Percentiles rank a stretch among this genome's conserved stretches.
Evolutionary conservation across 2,888 invertebrate species (phyloP).

Genomic region (Oscheius sp.): DNA sequence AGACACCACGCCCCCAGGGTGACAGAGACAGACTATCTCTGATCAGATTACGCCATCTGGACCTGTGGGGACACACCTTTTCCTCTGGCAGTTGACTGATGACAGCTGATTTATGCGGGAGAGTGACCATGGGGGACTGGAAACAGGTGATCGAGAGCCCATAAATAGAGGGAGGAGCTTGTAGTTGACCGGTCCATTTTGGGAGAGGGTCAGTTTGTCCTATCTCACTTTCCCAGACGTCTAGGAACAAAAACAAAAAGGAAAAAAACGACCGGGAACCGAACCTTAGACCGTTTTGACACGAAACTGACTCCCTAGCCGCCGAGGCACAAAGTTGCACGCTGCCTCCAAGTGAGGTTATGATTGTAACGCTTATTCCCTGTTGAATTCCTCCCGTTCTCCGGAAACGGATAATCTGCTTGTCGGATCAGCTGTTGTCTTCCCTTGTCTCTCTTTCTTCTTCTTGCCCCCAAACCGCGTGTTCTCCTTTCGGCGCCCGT

Average conservation of each 20-base stretch:
- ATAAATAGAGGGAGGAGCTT: background rate
- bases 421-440: conserved; percentile 28
- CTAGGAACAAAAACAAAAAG: background rate
- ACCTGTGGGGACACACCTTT: conserved; percentile 1
- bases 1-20: conserved; percentile 1
- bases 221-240: background rate
- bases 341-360: background rate
- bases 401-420: conserved; percentile 13
- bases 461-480: background rate
- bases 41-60: background rate
- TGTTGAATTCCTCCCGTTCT: background rate
- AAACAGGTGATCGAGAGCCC: background rate
- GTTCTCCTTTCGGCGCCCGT: conserved; percentile 30
- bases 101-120: background rate
- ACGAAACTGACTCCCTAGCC: background rate
- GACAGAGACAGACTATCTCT: background rate
- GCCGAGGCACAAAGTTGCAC: background rate
- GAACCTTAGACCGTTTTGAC: background rate
- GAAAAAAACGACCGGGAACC: background rate
- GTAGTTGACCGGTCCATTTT: background rate
- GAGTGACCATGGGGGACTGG: background rate
- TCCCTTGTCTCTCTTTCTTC: background rate
- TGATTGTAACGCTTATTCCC: background rate
- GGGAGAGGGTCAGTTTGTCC: background rate
- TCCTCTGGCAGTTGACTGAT: background rate